Evolutionary conservation across 1,140 invertebrate genomes (phyloP).

Genomic region (Melanaphis sacchari): DNA sequence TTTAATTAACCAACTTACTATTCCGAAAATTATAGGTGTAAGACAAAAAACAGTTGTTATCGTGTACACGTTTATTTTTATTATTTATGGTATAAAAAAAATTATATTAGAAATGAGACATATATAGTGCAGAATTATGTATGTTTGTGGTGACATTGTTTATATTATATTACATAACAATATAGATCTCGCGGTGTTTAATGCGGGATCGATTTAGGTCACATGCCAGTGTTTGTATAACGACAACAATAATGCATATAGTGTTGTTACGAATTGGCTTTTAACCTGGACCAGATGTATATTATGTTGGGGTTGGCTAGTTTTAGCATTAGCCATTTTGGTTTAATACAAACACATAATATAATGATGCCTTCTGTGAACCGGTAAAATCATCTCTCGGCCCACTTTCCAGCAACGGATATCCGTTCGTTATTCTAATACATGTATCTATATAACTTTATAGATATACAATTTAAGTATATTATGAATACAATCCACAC

Average conservation of each 20-base stretch:
- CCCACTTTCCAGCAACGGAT: constrained; percentile 18
- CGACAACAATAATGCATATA: background rate
- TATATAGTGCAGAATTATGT: background rate
- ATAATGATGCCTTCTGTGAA: constrained; percentile 26
- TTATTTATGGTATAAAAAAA: background rate
- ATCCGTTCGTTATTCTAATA: constrained; percentile 44
- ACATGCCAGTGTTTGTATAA: background rate
- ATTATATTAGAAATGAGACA: background rate
- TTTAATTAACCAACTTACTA: background rate
- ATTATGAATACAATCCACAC: background rate
- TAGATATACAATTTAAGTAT: background rate
- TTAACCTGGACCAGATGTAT: background rate
- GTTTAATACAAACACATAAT: background rate
- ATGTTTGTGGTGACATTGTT: background rate
- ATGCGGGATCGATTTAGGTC: background rate
- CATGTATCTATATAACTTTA: background rate
- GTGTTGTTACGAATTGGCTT: background rate
- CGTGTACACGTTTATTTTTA: background rate
- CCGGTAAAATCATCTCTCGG: constrained; percentile 47
- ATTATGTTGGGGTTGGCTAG: background rate
- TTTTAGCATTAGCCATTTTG: background rate
- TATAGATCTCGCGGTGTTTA: background rate
- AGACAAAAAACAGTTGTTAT: background rate
- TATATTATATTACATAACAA: constrained; percentile 22
- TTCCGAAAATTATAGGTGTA: background rate